These are phyloP conservation scores for Coreius guichenoti DNA, from an alignment of 2,797 vertebrate genomes.

Conservation along the genomic window DNA sequence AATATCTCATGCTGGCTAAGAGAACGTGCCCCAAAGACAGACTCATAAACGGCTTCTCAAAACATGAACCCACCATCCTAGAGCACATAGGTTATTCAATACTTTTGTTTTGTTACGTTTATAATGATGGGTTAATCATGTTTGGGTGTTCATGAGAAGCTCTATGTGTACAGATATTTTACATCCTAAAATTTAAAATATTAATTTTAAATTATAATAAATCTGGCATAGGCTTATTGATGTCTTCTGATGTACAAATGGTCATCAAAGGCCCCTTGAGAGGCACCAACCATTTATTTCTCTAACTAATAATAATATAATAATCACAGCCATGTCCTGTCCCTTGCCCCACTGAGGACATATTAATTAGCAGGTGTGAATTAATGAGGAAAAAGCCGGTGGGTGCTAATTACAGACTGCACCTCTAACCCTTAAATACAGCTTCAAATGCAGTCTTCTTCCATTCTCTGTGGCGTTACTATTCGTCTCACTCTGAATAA, in stretches of 20 bases:
- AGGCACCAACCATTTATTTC: slow-evolving; percentile 65
- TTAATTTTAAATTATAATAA: not conserved
- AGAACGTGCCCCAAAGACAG: not conserved
- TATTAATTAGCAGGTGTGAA: slow-evolving; percentile 81
- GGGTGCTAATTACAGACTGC: slow-evolving; percentile 81
- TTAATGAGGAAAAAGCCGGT: slow-evolving; percentile 81
- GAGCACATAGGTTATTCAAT: not conserved
- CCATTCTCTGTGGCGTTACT: slow-evolving; percentile 56
- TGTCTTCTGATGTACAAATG: slow-evolving; percentile 60
- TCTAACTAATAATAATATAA: slow-evolving; percentile 77
- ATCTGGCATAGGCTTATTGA: not conserved
- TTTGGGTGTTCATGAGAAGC: not conserved
- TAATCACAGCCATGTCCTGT: slow-evolving; percentile 52
- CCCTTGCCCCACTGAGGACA: slow-evolving; percentile 71
- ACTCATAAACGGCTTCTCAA: slow-evolving; percentile 62
- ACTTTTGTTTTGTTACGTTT: not conserved
- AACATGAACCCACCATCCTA: slow-evolving; percentile 1
- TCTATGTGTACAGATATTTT: not conserved
- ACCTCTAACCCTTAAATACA: slow-evolving; percentile 80
- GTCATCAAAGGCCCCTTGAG: slow-evolving; percentile 6
- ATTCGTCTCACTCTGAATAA: slow-evolving; percentile 35
- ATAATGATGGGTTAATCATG: slow-evolving; percentile 2
- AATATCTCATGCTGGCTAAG: slow-evolving; percentile 79
- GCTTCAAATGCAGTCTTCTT: slow-evolving; percentile 66
- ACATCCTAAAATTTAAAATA: no score